Evolutionary conservation across 2,113 vertebrate species (phyloP), one percentile per base, ranked within the genome.

Genomic region (Picathartes gymnocephalus): DNA sequence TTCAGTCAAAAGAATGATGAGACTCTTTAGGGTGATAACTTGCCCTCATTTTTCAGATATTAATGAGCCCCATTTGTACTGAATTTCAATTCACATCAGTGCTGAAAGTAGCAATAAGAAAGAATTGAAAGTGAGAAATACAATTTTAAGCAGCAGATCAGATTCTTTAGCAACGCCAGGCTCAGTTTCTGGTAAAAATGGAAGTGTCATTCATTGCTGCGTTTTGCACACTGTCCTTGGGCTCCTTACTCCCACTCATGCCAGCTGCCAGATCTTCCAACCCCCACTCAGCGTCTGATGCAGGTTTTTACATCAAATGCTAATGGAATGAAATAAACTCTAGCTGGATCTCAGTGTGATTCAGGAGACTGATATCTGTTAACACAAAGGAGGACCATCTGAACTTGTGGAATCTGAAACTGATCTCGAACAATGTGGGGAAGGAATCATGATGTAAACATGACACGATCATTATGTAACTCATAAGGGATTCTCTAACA

Each of bases 231-330:
- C 62, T 93, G 94, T 96, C 91, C 93, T 97, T 90, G 94, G 97
- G 68, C 90, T 96, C 85, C 89, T 97, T 94, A 91, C 96, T 93
- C 95, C 95, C 89, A 96, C 96, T 97, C 93, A 42, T 33, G 47
- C 89, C 96, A 97, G 92, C 94, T 97, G 95, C 69, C 73, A 95
- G 72, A 92, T 84, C 62, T 80, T 85, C 65, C 53, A 91, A 13
- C 78, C 81, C 50, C 62, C 82, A 61, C 57, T 74, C 15, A 3
- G 30, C 0, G 0, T 91, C 88, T 92, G 72, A 95, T 95, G 74
- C 51, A 84, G 68, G 10, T 45, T 95, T 96, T 86, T 81, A 53
- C 39, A 86, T 88, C 40, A 72, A 70, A 73, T 69, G 37, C 44
- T 82, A 50, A 42, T 82, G 81, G 42, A 92, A 73, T 65, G 37